phyloP scores from a whole-genome alignment of 2,888 invertebrate species.

The Heteromyza rotundicornis region DNA sequence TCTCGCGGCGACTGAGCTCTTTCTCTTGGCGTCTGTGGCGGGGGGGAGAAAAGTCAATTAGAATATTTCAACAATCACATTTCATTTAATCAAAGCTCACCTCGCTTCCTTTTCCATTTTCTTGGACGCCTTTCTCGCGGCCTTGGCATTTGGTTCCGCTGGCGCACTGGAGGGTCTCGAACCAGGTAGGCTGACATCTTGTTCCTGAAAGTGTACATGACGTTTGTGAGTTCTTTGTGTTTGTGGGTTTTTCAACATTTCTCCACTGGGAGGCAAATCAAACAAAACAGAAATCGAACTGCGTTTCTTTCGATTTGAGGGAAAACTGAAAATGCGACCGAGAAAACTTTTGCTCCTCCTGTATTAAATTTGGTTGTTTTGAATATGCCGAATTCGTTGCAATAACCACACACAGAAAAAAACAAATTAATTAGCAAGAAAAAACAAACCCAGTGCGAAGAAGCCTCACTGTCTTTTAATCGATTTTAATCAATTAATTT shows the following conservation, averaged over 20 bases:
- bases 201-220: constrained; percentile 57
- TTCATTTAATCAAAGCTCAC: constrained; percentile 32
- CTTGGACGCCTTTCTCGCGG: constrained; percentile 59
- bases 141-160: constrained; percentile 60
- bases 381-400: too few species aligned
- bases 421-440: too few species aligned
- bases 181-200: constrained; percentile 55
- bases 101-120: constrained; percentile 62
- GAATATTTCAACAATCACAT: neutral
- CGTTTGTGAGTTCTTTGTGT: constrained; percentile 34
- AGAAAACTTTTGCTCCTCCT: too few species aligned
- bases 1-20: constrained; percentile 58
- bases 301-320: too few species aligned
- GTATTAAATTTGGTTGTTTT: too few species aligned
- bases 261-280: too few species aligned
- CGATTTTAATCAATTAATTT: constrained; percentile 46
- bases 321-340: too few species aligned
- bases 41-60: neutral
- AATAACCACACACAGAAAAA: too few species aligned
- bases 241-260: too few species aligned
- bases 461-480: constrained; percentile 28
- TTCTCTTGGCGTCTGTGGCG: constrained; percentile 58
- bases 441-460: too few species aligned
- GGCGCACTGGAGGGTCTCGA: constrained; percentile 62
- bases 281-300: too few species aligned